Conservation (phyloP, 2,797 vertebrate species). For the Distichodus sexfasciatus region DNA sequence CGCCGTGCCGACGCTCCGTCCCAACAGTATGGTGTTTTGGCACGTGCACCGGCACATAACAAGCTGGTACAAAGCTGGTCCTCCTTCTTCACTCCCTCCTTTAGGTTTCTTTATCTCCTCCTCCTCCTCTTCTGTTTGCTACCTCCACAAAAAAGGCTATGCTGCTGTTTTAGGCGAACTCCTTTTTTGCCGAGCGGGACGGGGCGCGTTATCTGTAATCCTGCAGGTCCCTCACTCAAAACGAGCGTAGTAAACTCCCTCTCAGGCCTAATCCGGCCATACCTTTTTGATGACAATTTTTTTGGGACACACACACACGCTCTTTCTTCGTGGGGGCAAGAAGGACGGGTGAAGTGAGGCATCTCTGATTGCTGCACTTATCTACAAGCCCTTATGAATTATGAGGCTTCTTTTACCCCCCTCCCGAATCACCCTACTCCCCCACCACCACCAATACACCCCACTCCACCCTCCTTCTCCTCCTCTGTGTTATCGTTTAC, state of each 20-base stretch:
- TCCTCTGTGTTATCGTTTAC: conserved; percentile 69
- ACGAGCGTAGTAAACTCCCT: conserved; percentile 75
- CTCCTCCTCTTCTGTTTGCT: conserved; percentile 50
- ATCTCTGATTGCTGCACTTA: conserved; percentile 71
- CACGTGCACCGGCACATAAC: too few species aligned
- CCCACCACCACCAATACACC: conserved; percentile 46
- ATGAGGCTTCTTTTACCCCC: not conserved
- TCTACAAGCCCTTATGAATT: conserved; percentile 25
- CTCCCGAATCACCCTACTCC: conserved; percentile 43
- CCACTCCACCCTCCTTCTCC: conserved; percentile 43
- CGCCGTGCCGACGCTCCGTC: conserved; percentile 6
- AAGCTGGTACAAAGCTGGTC: not conserved
- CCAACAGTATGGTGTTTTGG: conserved; percentile 22
- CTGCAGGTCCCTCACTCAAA: conserved; percentile 76
- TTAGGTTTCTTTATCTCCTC: conserved; percentile 24
- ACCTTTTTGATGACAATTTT: conserved; percentile 65
- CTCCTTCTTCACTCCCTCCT: not conserved
- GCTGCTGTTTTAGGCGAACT: conserved; percentile 63
- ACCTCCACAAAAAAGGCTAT: conserved; percentile 66
- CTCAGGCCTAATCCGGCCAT: conserved; percentile 73
- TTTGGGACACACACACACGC: conserved; percentile 57
- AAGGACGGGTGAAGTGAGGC: conserved; percentile 43
- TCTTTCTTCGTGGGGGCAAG: conserved; percentile 56
- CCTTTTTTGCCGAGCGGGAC: conserved; percentile 70
- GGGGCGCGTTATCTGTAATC: conserved; percentile 77